phyloP scores from a whole-genome alignment of 2,113 vertebrate genomes.

The Tricholaema leucomelas region DNA sequence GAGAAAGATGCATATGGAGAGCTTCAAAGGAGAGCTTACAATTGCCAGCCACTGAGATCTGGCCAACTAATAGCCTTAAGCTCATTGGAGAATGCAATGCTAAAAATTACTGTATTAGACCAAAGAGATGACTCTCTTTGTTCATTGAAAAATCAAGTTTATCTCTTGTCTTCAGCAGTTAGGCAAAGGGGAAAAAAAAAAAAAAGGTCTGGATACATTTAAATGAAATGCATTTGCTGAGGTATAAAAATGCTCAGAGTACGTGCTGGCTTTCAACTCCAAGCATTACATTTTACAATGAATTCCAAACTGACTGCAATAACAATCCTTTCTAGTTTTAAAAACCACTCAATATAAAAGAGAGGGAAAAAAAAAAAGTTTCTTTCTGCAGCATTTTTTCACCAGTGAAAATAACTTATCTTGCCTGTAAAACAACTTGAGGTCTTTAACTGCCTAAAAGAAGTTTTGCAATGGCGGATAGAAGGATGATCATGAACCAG shows the following conservation, averaged over 20 bases:
- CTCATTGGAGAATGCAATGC: background rate
- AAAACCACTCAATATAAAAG: background rate
- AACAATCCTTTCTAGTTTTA: background rate
- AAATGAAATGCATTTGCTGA: background rate
- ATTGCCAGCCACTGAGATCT: background rate
- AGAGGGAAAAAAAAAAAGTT: background rate
- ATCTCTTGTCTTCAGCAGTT: background rate
- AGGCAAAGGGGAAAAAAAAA: fast-evolving
- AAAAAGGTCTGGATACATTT: background rate
- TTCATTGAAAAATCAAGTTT: background rate
- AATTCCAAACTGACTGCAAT: background rate
- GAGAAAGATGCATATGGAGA: background rate
- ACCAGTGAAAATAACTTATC: background rate
- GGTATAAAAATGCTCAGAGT: background rate
- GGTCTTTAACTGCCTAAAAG: no score
- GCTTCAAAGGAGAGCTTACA: background rate
- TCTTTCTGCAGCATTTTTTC: background rate
- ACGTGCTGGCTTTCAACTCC: background rate
- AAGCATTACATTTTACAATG: background rate
- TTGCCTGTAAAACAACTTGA: no score
- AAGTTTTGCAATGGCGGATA: no score
- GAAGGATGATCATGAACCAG: no score
- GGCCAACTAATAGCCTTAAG: background rate
- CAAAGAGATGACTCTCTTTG: background rate
- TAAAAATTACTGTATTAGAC: background rate